A percentile compares a stretch with the other conserved stretches of the same genome.
Conservation (phyloP, 2,113 vertebrate species). For the Callorhinus ursinus region DNA sequence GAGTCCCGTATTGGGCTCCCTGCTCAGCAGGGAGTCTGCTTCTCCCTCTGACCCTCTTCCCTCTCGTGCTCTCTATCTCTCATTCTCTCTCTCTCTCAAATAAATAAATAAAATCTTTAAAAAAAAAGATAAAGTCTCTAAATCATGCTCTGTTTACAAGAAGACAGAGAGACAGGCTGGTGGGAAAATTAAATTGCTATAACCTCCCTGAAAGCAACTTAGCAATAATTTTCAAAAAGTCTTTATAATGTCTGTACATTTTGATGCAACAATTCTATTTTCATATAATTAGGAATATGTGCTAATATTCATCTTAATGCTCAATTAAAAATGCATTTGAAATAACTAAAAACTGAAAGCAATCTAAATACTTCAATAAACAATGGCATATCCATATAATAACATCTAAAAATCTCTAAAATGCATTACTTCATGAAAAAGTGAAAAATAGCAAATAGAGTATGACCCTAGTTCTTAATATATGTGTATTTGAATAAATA, state of each 20-base stretch:
- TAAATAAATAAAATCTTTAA: no score
- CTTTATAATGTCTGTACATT: background rate
- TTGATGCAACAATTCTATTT: background rate
- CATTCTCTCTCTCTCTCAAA: no score
- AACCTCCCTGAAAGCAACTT: background rate
- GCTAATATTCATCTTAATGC: background rate
- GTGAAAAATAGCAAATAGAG: background rate
- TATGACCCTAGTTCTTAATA: background rate
- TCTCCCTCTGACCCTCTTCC: no score
- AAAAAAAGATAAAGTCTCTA: background rate
- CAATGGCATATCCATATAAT: background rate
- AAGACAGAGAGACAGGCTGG: background rate
- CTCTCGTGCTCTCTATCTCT: no score
- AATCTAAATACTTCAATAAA: background rate
- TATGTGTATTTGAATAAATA: background rate
- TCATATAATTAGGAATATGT: background rate
- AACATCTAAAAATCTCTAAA: background rate
- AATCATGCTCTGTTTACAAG: background rate
- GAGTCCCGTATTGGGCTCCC: no score
- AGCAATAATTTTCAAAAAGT: background rate
- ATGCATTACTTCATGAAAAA: background rate
- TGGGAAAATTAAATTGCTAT: background rate
- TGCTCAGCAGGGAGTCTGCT: no score
- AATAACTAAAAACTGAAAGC: background rate
- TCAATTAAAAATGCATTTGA: constrained; percentile 28